Base-by-base conservation (phyloP, 2,797 vertebrate genomes). In the Geotrypetes seraphini region DNA sequence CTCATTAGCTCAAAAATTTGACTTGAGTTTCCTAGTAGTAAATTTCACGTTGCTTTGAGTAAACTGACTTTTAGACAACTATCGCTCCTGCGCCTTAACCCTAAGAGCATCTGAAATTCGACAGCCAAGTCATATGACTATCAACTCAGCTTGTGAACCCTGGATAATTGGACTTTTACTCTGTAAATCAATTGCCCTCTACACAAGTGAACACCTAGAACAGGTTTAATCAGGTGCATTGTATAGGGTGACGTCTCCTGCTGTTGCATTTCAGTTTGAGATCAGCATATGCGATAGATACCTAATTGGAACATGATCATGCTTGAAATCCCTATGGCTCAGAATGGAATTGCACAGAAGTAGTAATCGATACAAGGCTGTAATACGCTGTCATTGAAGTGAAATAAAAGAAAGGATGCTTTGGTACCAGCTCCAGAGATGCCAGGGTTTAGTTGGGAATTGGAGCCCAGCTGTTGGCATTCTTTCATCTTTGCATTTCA, bases 261-360 rank as follows among this genome's bases (percentile, higher is more conserved):
- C 44, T 60, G 46, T 56, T 51, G 29, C 35, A 29, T 38, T 21
- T 28, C 44, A 40, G 47, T 50, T 41, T 21, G 4, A 37, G 39
- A 13, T 54, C 45, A 35, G 35, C 7, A 50, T 63, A 67, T 39
- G 38, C 58, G 56, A 69, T 59, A 47, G 68, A 71, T 74, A 78
- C 68, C 63, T 82, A 68, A 75, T 78, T 78, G 73, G 63, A 56
- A 66, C 57, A 66, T 69, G 69, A 48, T 68, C 69, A 66, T 61
- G 59, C 73, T 70, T 75, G 71, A 75, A 80, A 71, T 71, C 52
- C 51, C 60, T 7, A 40, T 19, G 25, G 59, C 44, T 66, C 57
- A 57, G 43, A 36, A 37, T 50, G 61, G 50, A 75, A 70, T 73
- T 66, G 57, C 31, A 50, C 33, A 36, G 56, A 66, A 50, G 34